A percentile compares a stretch with the other conserved stretches of the same genome.
These are phyloP conservation scores for Eupsittula cactorum DNA, from an alignment of 2,113 vertebrate species.

Conservation along the genomic window DNA sequence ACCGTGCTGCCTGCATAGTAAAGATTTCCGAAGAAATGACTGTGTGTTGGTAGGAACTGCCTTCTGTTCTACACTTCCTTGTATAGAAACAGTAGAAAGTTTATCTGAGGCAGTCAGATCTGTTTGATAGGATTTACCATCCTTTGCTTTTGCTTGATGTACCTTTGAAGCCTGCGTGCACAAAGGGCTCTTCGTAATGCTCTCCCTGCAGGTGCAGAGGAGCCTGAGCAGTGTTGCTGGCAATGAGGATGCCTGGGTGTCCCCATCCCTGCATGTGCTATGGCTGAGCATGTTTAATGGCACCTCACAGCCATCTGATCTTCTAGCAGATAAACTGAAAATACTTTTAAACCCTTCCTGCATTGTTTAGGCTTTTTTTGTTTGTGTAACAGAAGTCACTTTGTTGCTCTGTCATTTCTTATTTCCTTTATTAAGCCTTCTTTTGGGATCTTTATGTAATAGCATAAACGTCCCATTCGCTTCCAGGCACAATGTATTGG, in stretches of 20 bases:
- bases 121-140: neutral
- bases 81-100: neutral
- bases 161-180: neutral
- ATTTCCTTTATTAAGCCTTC: neutral
- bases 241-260: accelerated
- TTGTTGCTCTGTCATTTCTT: neutral
- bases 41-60: neutral
- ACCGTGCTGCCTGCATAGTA: neutral
- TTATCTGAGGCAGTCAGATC: neutral
- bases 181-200: neutral
- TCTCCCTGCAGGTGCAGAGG: neutral
- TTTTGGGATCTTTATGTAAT: neutral
- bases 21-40: neutral
- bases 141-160: neutral
- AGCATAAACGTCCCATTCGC: neutral
- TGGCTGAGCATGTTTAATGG: neutral
- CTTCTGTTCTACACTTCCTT: accelerated
- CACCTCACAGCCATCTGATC: neutral
- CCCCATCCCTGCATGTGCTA: accelerated
- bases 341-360: neutral
- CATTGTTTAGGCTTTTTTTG: neutral
- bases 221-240: neutral
- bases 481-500: neutral
- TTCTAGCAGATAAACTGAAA: neutral
- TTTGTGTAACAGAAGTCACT: neutral